Percentiles rank a stretch among this genome's conserved stretches.
Evolutionary conservation across 2,888 invertebrate species (phyloP).

Genomic region (Eledona agricola): DNA sequence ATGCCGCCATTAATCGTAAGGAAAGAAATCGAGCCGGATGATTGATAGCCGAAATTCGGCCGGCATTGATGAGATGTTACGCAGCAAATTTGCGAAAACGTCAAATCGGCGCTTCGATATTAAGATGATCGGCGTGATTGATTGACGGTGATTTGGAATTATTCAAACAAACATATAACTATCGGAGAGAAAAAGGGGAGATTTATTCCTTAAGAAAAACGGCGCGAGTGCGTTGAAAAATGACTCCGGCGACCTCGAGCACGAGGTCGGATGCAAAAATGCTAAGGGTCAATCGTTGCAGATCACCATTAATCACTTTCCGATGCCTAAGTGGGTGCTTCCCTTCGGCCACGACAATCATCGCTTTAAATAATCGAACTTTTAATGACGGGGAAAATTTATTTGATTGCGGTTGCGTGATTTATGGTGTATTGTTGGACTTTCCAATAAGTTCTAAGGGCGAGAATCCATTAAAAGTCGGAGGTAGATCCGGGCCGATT

Average conservation of each 20-base stretch:
- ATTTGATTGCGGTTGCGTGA: slow-evolving; percentile 9
- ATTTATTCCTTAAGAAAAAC: slow-evolving; percentile 43
- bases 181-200: slow-evolving; percentile 33
- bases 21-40: too few species aligned
- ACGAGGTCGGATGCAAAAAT: slow-evolving; percentile 52
- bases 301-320: slow-evolving; percentile 47
- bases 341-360: slow-evolving; percentile 18
- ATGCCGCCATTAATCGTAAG: neutral
- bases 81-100: too few species aligned
- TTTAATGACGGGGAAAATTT: slow-evolving; percentile 22
- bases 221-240: slow-evolving; percentile 45
- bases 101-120: too few species aligned
- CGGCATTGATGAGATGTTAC: too few species aligned
- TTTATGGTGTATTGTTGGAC: slow-evolving; percentile 12
- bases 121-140: slow-evolving; percentile 20
- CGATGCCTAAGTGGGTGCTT: slow-evolving; percentile 22
- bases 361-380: slow-evolving; percentile 12
- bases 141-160: slow-evolving; percentile 31
- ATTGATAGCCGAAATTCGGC: too few species aligned
- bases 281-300: slow-evolving; percentile 47
- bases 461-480: neutral
- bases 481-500: too few species aligned
- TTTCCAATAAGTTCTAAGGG: neutral
- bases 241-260: slow-evolving; percentile 46
- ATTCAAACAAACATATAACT: slow-evolving; percentile 37